Conservation (phyloP, 2,888 invertebrate genomes). For the Cephalotes varians region DNA sequence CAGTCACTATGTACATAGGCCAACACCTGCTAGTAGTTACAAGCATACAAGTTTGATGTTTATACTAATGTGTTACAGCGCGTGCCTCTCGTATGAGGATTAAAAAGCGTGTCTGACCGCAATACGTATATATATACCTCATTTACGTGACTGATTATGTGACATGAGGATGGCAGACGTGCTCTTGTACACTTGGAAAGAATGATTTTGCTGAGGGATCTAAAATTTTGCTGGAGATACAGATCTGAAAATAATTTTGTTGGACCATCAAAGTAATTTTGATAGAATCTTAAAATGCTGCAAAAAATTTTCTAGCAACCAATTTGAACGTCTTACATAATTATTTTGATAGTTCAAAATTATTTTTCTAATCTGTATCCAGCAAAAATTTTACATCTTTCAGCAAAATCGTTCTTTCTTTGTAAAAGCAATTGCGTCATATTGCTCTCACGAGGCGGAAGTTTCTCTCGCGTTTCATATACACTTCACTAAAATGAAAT, state of each 20-base stretch:
- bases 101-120: conserved; percentile 78
- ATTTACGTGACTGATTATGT: conserved; percentile 45
- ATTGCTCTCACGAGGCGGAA: conserved; percentile 69
- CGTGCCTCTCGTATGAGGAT: conserved; percentile 64
- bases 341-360: too few species aligned
- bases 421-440: conserved; percentile 6
- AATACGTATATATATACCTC: conserved; percentile 79
- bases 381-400: too few species aligned
- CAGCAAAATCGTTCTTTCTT: too few species aligned
- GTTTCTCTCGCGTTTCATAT: conserved; percentile 34
- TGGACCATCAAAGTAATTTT: too few species aligned
- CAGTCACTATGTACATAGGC: conserved; percentile 63
- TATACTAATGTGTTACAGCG: conserved; percentile 54
- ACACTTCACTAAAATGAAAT: background rate
- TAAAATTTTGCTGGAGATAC: too few species aligned
- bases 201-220: too few species aligned
- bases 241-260: too few species aligned
- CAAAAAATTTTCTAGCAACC: too few species aligned
- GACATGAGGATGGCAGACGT: conserved; percentile 8
- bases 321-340: too few species aligned
- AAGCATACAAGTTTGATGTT: conserved; percentile 69
- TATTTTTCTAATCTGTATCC: too few species aligned
- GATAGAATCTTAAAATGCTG: too few species aligned
- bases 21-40: conserved; percentile 64
- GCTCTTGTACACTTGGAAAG: too few species aligned